Conservation (phyloP, 2,797 vertebrate species). For the Sebastes melanostomus region DNA sequence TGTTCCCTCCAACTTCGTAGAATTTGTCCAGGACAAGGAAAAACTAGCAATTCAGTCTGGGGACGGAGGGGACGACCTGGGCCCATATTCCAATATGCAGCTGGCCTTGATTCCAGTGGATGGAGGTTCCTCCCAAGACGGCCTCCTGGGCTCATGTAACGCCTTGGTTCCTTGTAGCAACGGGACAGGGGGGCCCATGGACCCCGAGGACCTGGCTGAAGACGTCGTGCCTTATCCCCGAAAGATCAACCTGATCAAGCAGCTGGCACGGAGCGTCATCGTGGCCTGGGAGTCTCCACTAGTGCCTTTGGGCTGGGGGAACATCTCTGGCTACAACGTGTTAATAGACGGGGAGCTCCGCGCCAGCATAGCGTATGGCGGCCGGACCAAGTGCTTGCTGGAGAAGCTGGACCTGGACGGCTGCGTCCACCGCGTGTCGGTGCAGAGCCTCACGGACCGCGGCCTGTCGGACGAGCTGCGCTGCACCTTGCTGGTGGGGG, state of each 20-base stretch:
- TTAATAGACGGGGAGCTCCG: constrained; percentile 92
- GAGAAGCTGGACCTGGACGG: constrained; percentile 93
- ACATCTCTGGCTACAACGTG: constrained; percentile 92
- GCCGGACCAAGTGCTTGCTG: constrained; percentile 90
- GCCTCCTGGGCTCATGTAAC: constrained; percentile 65
- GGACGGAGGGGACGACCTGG: constrained; percentile 86
- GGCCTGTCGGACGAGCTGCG: constrained; percentile 92
- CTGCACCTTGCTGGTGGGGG: constrained; percentile 94
- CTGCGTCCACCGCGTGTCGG: constrained; percentile 90
- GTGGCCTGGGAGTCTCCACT: constrained; percentile 95
- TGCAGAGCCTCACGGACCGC: constrained; percentile 89
- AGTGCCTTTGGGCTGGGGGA: constrained; percentile 90
- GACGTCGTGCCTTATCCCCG: constrained; percentile 97
- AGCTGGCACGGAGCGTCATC: constrained; percentile 97
- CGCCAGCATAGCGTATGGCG: constrained; percentile 83
- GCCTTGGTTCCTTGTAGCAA: constrained; percentile 83
- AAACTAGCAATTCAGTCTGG: constrained; percentile 74
- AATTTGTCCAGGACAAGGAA: constrained; percentile 96
- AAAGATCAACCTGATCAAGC: constrained; percentile 96
- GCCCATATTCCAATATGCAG: constrained; percentile 79
- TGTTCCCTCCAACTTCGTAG: constrained; percentile 98
- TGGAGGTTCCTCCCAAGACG: constrained; percentile 71
- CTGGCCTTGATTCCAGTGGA: constrained; percentile 75
- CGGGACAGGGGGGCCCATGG: constrained; percentile 80
- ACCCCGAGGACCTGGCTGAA: constrained; percentile 90